Evolutionary conservation across 2,888 invertebrate species (phyloP), one percentile per base, ranked within the genome.

Genomic region (Agonopterix alstromeriana): DNA sequence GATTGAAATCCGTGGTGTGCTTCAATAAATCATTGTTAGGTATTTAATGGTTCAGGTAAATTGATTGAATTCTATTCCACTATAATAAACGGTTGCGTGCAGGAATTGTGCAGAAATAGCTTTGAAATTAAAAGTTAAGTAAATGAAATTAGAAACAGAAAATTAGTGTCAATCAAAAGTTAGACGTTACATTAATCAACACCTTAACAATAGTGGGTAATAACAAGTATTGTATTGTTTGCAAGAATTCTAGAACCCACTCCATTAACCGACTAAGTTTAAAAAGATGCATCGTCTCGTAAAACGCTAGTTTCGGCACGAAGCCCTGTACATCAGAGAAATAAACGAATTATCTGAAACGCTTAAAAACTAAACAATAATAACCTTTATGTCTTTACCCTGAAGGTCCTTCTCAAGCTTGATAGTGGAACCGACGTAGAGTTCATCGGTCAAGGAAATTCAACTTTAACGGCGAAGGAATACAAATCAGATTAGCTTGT

Each of bases 271-370:
- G 65, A 70, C 73, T 75, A 71, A 70, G 70, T 79, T 77, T 70
- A 71, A 80, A 84, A 84, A 80, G 82, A 85, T 66, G 71, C 78
- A 82, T 82, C 76, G 77, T 77, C 70, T 70, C 70, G 73, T 74
- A 73, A 79, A 85, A 85, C 73, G 86, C 69, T 85, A 82, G 77
- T 84, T 86, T 86, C 79, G 82, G 83, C 87, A 86, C 86, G 85
- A 81, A 83, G 69, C 71, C 70, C 74, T 73, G 65, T 83, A 76
- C 63, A 76, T 85, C 79, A 83, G 57, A 57, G 58, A 65, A 63
- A 70, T 68, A 73, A 74, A 61, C 61, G 65, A 72, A 82, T 72
- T 65, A 73, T 67, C 67, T 64, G 64, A 64, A 64, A 66, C 57
- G 54, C 57, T 53, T 55, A 52, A 47, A 63, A 57, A 48, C 53